A percentile compares a stretch with the other conserved stretches of the same genome.
Evolutionary conservation across 1,140 invertebrate species (phyloP).

Genomic region (Bombus consobrinus): DNA sequence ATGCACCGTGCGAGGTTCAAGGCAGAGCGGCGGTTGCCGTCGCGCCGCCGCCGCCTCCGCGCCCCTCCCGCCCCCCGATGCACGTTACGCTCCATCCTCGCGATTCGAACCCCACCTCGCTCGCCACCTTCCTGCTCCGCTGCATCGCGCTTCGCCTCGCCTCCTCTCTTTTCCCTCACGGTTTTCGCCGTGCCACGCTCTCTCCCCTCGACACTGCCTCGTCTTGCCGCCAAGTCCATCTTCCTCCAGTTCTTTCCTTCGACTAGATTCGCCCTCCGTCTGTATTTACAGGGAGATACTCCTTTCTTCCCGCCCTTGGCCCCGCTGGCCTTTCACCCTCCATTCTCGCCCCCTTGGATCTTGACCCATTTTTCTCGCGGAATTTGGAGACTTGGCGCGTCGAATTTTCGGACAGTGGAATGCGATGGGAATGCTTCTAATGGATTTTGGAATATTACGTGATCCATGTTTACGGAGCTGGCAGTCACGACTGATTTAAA

Average conservation of each 20-base stretch:
- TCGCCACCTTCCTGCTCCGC: constrained; percentile 43
- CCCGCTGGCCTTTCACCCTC: not conserved
- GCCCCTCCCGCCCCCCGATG: not conserved
- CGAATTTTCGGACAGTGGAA: no score
- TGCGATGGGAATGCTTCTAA: no score
- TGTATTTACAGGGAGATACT: not conserved
- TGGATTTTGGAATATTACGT: no score
- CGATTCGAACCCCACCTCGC: not conserved
- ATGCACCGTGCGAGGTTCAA: constrained; percentile 83
- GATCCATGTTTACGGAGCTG: no score
- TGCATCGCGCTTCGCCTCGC: constrained; percentile 28
- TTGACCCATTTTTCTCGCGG: constrained; percentile 56
- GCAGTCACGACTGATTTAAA: no score
- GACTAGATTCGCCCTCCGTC: not conserved
- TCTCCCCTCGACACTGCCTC: not conserved
- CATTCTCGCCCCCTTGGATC: constrained; percentile 36
- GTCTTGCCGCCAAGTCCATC: not conserved
- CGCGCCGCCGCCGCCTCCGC: constrained; percentile 70
- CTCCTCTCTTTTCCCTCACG: constrained; percentile 1
- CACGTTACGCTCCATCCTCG: constrained; percentile 20
- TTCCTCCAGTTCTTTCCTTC: not conserved
- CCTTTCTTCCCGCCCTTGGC: constrained; percentile 40
- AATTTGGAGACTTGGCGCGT: not conserved
- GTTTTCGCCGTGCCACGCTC: constrained; percentile 26
- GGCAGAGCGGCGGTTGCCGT: constrained; percentile 82